Base-by-base conservation (phyloP, 2,113 vertebrate species). In the Paraplagusia blochii region DNA sequence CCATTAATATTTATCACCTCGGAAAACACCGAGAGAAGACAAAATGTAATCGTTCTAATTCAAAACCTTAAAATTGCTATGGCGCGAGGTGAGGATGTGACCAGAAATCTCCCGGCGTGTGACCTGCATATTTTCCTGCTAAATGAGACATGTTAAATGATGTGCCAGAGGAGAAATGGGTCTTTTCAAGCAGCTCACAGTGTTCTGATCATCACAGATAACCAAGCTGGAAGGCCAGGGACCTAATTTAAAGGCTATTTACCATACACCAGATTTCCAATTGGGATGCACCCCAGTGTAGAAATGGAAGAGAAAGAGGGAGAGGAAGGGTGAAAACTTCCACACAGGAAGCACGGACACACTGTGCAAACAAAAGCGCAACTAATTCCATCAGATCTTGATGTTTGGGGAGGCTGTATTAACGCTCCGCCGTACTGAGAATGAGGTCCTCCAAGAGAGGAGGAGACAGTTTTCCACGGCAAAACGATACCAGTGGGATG, bases 141-240 rank as follows among this genome's bases (percentile, higher is more conserved):
- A 86, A 89, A 87, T 88, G 83, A 87, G 86, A 86, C 81, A 69
- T 81, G 82, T 79, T 87, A 83, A 87, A 85, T 81, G 73, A 84
- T 69, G 72, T 76, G 82, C 67, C 74, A 61, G 70, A 81, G 74
- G 84, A 74, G 79, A 85, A 86, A 84, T 81, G 76, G 76, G 55
- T 79, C 77, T 83, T 80, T 80, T 86, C 78, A 82, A 77, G 77
- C 79, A 72, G 79, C 80, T 82, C 79, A 83, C 82, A 77, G 76
- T 84, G 83, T 86, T 84, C 84, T 51, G 76, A 88, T 88, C 82
- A 83, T 86, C 77, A 77, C 81, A 80, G 85, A 85, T 86, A 87
- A 85, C 76, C 70, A 81, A 77, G 79, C 80, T 76, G 67, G 68
- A 84, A 84, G 82, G 74, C 80, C 79, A 72, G 72, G 62, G 73